Evolutionary conservation across 30 jellyfish, hydroid and myxozoan species (phyloP).

Genomic region (Aurelia sp.): DNA sequence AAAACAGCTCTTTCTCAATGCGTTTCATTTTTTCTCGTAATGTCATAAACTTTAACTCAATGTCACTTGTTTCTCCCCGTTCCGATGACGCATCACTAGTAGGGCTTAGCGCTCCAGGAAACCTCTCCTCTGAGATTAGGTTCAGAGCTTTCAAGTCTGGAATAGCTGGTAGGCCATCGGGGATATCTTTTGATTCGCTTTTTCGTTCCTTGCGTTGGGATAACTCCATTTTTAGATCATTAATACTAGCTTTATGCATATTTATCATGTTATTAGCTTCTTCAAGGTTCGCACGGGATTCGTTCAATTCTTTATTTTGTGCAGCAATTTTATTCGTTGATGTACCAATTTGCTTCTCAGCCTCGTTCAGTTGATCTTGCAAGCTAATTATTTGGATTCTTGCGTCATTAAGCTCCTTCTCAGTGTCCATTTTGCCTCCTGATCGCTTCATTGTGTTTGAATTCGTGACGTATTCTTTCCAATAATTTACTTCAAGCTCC

Average conservation of each 20-base stretch:
- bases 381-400: slow-evolving; percentile 67
- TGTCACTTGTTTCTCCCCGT: slow-evolving; percentile 81
- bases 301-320: slow-evolving; percentile 79
- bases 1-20: slow-evolving; percentile 88
- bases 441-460: slow-evolving; percentile 67
- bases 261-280: slow-evolving; percentile 86
- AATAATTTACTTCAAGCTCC: slow-evolving; percentile 95
- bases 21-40: slow-evolving; percentile 87
- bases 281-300: slow-evolving; percentile 56
- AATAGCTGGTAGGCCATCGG: slow-evolving; percentile 35
- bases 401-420: slow-evolving; percentile 76
- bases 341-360: slow-evolving; percentile 63
- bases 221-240: slow-evolving; percentile 66
- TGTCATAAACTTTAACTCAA: slow-evolving; percentile 82
- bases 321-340: slow-evolving; percentile 45
- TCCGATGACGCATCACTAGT: slow-evolving; percentile 44
- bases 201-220: slow-evolving; percentile 17
- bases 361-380: slow-evolving; percentile 90
- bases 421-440: slow-evolving; percentile 80
- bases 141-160: slow-evolving; percentile 48
- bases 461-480: slow-evolving; percentile 99
- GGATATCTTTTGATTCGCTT: slow-evolving; percentile 16
- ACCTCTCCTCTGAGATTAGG: slow-evolving; percentile 53
- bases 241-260: slow-evolving; percentile 85
- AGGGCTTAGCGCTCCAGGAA: slow-evolving; percentile 44